A percentile compares a stretch with the other conserved stretches of the same genome.
Evolutionary conservation across 2,888 invertebrate species (phyloP).

Genomic region (Cheilosia vernalis): DNA sequence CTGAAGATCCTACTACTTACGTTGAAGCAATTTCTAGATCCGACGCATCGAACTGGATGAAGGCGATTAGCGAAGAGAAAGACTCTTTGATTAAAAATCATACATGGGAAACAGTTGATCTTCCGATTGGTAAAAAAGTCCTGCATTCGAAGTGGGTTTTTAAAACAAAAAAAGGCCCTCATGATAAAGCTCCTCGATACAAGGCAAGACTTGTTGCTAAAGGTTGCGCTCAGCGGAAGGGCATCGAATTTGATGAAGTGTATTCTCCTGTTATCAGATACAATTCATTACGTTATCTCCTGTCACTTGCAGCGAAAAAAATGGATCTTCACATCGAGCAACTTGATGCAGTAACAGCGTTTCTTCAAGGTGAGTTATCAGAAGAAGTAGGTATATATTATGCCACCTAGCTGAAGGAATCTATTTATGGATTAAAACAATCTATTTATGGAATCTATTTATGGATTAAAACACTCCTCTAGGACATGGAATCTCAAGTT

Average conservation of each 20-base stretch:
- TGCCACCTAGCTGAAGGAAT: background rate
- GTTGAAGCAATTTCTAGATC: conserved; percentile 18
- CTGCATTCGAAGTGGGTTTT: background rate
- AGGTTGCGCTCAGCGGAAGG: conserved; percentile 8
- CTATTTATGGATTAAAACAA: conserved; percentile 28
- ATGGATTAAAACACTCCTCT: conserved; percentile 21
- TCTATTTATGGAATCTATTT: conserved; percentile 20
- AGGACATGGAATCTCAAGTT: conserved; percentile 16
- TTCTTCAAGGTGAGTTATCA: background rate
- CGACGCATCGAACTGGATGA: conserved; percentile 16
- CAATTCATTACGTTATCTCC: background rate
- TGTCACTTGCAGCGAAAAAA: background rate
- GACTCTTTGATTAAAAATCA: conserved; percentile 16
- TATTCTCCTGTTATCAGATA: background rate
- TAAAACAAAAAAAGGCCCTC: background rate
- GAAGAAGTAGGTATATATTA: background rate
- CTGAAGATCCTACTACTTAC: conserved; percentile 19
- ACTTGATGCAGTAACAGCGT: conserved; percentile 4
- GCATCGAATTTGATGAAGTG: background rate
- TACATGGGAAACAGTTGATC: conserved; percentile 3
- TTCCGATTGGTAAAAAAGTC: background rate
- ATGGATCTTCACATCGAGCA: background rate
- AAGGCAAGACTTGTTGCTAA: conserved; percentile 8
- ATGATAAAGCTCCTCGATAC: background rate
- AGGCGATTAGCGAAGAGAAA: conserved; percentile 16